Base-by-base conservation (phyloP, 2,888 invertebrate species). In the Pegoplata infirma region DNA sequence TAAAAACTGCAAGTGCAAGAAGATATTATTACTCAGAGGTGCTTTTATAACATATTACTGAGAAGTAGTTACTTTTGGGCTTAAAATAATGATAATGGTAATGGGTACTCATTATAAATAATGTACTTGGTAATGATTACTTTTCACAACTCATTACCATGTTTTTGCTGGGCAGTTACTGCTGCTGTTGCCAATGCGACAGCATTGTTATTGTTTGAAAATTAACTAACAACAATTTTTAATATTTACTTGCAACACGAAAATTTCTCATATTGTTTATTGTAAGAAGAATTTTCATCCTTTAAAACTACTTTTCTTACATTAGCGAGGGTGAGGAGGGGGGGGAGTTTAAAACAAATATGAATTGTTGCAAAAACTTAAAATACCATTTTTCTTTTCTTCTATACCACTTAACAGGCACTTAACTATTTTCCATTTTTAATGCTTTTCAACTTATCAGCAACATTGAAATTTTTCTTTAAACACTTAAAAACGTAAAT, bases 401-500 rank as follows among this genome's bases (percentile, higher is more conserved):
- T 44, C 56, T 69, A 51, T 23, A 36, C 25, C 63, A 69, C 69
- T 76, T 76, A 69, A 76, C 64, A 64, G 51, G 58, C 64, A 69
- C 76, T 76, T 69, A 64, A 69, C 28, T 44, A 44, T 76, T 69
- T 76, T 58, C 28, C 17, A 64, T 76, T 76, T 69, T 69, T 59
- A 58, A 75, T 61, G 49, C 69, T 56, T 63, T 17, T 68, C 17
- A 68, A 75, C 68, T 75, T 75, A 75, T 68, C 75, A 63, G 63
- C 47, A 69, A 51, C 36, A 72, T 63, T 69, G 68, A 63, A 75
- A 69, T 75, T 63, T 69, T 56, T 75, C 75, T 68, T 68, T 55
- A 63, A 55, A 68, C 63, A 72, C 63, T 72, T 64, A 46, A 63
- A 32, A 28, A 44, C 8, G 25, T 8, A 28, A 8, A 51, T 5